Evolutionary conservation across 92 coral and sea anemone species (phyloP), one percentile per base, ranked within the genome.

Genomic region (Porites cylindrica): DNA sequence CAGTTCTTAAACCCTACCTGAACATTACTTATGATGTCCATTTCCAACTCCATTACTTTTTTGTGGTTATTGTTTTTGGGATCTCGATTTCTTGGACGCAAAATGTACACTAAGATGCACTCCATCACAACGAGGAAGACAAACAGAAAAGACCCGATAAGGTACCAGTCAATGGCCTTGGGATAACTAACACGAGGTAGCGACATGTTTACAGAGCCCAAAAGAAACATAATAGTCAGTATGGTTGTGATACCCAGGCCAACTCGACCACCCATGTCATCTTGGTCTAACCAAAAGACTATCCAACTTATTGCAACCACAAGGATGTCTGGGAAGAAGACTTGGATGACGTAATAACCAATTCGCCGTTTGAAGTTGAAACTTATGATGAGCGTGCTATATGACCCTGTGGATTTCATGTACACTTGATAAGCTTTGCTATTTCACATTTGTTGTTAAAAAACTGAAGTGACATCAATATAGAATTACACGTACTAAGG

Each of bases 301-400:
- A 93, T 93, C 96, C 96, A 93, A 47, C 96, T 93, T 60, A 91
- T 89, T 61, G 85, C 79, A 70, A 93, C 96, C n/a, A 91, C 81
- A 32, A 93, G 79, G 66, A 81, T 70, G 52, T 89, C 87, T 12
- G 94, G 94, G 58, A 91, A 51, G 74, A 85, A 93, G 66, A 91
- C 87, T 60, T 86, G 93, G 17, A 86, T 83, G 52, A 90, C 13
- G 85, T 90, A 90, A 71, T 81, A 90, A 17, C 93, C 93, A 10
- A 90, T 72, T 51, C 93, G 93, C 7, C 93, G 87, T 70, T 86
- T 70, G 76, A 90, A 90, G 76, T 32, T 53, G 83, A 90, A 90
- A 6, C 62, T 76, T 51, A 79, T 77, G 1, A 64, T 23, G 19
- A 90, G 78, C 43, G 70, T 51, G 12, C 85, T 66, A 72, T 78